Conservation (phyloP, 2,797 vertebrate species). For the Acropternis orthonyx region DNA sequence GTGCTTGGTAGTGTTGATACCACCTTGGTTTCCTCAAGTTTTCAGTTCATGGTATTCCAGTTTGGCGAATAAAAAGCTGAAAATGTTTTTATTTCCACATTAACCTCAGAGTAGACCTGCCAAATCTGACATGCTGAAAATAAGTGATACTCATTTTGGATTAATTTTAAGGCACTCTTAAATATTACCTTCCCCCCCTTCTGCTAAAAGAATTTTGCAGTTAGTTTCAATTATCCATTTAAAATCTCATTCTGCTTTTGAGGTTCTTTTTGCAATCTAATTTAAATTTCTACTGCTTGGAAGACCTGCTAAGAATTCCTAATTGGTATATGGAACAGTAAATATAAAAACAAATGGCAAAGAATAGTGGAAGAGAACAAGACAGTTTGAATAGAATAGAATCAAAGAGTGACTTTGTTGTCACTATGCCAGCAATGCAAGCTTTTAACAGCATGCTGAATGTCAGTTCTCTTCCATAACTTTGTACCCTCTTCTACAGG, state of each 20-base stretch:
- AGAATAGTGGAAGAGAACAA: conserved; percentile 36
- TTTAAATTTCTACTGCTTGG: conserved; percentile 75
- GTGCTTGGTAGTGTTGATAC: background rate
- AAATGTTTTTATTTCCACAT: conserved; percentile 21
- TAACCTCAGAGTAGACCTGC: conserved; percentile 31
- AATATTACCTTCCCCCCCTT: conserved; percentile 32
- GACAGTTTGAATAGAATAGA: background rate
- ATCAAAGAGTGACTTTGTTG: background rate
- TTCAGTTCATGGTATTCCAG: background rate
- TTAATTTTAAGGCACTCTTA: conserved; percentile 56
- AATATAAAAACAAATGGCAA: conserved; percentile 72
- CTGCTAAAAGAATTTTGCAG: conserved; percentile 51
- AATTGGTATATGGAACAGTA: conserved; percentile 71
- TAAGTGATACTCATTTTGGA: conserved; percentile 48
- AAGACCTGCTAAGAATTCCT: conserved; percentile 73
- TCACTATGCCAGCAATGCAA: background rate
- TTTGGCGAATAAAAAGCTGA: background rate
- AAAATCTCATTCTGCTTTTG: conserved; percentile 70
- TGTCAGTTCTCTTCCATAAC: background rate
- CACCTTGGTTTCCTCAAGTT: background rate
- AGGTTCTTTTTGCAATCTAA: conserved; percentile 63
- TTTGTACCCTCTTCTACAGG: background rate
- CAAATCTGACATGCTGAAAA: conserved; percentile 36
- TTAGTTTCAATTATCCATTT: conserved; percentile 70
- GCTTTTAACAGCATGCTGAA: background rate